Evolutionary conservation across 2,888 invertebrate species (phyloP), one percentile per base, ranked within the genome.

Genomic region (Thumatha senex): DNA sequence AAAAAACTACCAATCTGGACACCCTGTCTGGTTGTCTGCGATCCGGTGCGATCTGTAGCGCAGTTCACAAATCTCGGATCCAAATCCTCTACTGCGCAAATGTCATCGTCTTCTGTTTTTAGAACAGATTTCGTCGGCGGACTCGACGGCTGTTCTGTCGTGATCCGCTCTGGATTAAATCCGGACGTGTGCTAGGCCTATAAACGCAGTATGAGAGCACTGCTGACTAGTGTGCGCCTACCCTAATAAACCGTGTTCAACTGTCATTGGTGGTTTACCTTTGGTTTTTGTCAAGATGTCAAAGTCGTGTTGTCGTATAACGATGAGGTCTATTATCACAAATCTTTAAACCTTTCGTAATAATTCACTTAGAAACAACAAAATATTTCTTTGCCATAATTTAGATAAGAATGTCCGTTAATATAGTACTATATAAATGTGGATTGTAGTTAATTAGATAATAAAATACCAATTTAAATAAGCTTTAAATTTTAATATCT

Each of bases 201-300:
- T n/a, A n/a, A n/a, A n/a, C n/a, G n/a, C n/a, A n/a, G n/a, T n/a
- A n/a, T 24, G 18, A 24, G 18, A 5, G 18, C 18, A 24, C 3
- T 4, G 18, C 2, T 24, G 2, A 5, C 5, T 24, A 4, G 18
- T 24, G 3, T 4, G 18, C 5, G 18, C 18, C 18, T 24, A 5
- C 5, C 18, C 5, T 24, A 24, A 24, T 46, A 56, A 57, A 65
- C 80, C 87, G 87, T 88, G 88, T 82, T 78, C 63, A 70, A 51
- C 82, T 86, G 85, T 88, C 86, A 88, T 88, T 88, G 88, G 87
- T 80, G 69, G 73, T 68, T 70, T 53, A 33, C 35, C 2, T 31
- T 31, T 1, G 31, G 8, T 8, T 10, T 31, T 3, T 31, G 31
- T 8, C 11, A 24, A 24, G 18, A 4, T 24, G 18, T 24, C 18